phyloP scores from a whole-genome alignment of 2,113 vertebrate genomes.

The Falcunculus frontatus region DNA sequence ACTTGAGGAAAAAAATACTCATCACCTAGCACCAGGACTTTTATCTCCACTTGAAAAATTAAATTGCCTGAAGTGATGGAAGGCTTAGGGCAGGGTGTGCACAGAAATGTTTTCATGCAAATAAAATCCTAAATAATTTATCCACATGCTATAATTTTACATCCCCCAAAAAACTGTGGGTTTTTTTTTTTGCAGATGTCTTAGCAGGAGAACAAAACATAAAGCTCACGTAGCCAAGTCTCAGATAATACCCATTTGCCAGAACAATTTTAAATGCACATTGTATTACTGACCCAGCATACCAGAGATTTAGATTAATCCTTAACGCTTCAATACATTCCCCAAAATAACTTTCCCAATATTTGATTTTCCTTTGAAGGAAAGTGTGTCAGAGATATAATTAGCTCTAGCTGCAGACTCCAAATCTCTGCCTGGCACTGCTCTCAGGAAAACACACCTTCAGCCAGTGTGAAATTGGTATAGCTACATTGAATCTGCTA shows the following conservation, averaged over 20 bases:
- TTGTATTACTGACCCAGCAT: neutral
- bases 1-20: neutral
- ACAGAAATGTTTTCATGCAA: neutral
- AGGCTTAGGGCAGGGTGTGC: neutral
- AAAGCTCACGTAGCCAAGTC: neutral
- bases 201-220: neutral
- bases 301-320: neutral
- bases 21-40: neutral
- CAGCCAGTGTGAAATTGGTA: conserved; percentile 1
- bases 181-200: neutral
- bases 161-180: fast-evolving
- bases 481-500: neutral
- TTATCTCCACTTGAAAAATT: neutral
- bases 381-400: conserved; percentile 11
- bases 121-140: neutral
- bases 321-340: neutral
- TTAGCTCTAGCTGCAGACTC: neutral
- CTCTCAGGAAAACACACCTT: conserved; percentile 6
- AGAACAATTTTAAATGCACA: neutral
- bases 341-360: neutral
- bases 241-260: neutral
- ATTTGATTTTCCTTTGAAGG: conserved; percentile 29
- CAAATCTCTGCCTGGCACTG: neutral
- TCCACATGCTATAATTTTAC: neutral
- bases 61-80: neutral